phyloP scores from a whole-genome alignment of 2,113 vertebrate genomes.

The Bos taurus region ARS-UCD2.0 NC_037336.1:33008501-33009000 shows the following conservation, averaged over 20 bases:
- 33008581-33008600: neutral
- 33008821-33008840: constrained; percentile 7
- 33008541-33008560: neutral
- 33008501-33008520: constrained; percentile 45
- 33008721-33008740: neutral
- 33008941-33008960: neutral
- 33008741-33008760: neutral
- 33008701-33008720: neutral
- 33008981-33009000: neutral
- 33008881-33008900: neutral
- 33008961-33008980: neutral
- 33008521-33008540: constrained; percentile 39
- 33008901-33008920: neutral
- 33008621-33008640: neutral
- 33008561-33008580: constrained; percentile 8
- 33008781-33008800: neutral
- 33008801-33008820: neutral
- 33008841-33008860: constrained; percentile 8
- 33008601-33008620: neutral
- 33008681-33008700: neutral
- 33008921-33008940: neutral
- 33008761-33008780: neutral
- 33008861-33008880: neutral
- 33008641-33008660: neutral
- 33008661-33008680: neutral